Conservation (phyloP, 2,113 vertebrate genomes). For the Gulo gulo region DNA sequence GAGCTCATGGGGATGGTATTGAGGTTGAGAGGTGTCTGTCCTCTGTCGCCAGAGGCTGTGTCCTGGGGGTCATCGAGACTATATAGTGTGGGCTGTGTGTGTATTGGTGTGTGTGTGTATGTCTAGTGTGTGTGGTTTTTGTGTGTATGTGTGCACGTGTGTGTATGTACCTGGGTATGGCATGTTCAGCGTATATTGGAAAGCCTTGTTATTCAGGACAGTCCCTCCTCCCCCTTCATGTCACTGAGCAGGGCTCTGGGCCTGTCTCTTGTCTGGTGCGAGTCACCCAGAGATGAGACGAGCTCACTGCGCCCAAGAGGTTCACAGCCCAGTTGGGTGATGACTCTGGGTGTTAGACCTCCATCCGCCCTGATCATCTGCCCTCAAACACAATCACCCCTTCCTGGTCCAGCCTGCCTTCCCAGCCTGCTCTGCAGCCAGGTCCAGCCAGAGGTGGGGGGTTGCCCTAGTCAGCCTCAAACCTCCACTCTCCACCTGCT, state of each 20-base stretch:
- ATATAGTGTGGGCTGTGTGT: too few relatives aligned
- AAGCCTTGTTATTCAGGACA: background rate
- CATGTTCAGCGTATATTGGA: background rate
- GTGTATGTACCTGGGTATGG: background rate
- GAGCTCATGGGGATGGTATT: background rate
- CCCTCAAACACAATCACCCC: too few relatives aligned
- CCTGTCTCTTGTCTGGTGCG: background rate
- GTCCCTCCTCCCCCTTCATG: background rate
- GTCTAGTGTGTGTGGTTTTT: background rate
- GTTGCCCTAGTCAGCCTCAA: background rate
- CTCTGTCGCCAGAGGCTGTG: background rate
- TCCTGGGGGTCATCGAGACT: background rate
- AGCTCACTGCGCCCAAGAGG: background rate
- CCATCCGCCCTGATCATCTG: accelerated
- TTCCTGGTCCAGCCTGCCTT: background rate
- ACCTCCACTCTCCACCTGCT: accelerated
- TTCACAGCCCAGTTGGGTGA: background rate
- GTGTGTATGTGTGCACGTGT: background rate
- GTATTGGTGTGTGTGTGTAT: background rate
- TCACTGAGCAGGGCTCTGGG: background rate
- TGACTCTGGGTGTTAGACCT: accelerated
- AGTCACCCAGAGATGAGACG: background rate
- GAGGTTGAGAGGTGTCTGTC: background rate
- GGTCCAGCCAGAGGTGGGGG: accelerated
- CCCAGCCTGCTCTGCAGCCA: background rate